Base-by-base conservation (phyloP, 1,140 invertebrate genomes). In the Schlechtendalia chinensis region DNA sequence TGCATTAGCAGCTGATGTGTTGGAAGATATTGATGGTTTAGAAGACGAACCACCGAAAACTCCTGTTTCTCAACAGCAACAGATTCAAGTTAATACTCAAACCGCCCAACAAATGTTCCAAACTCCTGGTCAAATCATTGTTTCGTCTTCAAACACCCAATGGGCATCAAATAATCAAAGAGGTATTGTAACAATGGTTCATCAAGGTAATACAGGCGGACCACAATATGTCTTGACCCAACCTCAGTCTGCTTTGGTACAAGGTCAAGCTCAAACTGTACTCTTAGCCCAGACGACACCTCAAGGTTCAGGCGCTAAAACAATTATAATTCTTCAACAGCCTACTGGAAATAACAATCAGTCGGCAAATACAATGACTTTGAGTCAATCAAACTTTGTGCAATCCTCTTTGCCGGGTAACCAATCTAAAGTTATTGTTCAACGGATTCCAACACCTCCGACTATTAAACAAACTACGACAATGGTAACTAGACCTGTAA, bases 301-400 rank as follows among this genome's bases (percentile, higher is more conserved):
- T 71, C 89, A 90, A 79, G 89, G 88, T 0, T 88, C 89, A 0
- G 88, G 88, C 17, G 87, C 90, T 0, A 92, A 92, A 83, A 92
- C 91, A 0, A 92, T 92, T 27, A 92, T 92, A 54, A 92, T 92
- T 67, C 83, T 92, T 19, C 91, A 92, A 83, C 82, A 74, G 79
- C 74, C 69, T 22, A 12, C 53, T 79, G 81, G 71, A 67, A 82
- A 81, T 29, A 65, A 80, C 29, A 77, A 58, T 45, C 71, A 82
- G 67, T 61, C 81, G 6, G 12, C 50, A 11, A 72, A 39, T n/a
- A 50, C 56, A 12, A 58, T 71, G 45, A 74, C 75, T 27, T 79
- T 79, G 29, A 79, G 58, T 61, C 69, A 63, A 10, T 19, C 74
- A 50, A 81, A 81, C 29, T 65, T 69, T 81, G 58, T 74, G 47